Conservation (phyloP, 2,797 vertebrate genomes). For the Astyanax mexicanus region DNA sequence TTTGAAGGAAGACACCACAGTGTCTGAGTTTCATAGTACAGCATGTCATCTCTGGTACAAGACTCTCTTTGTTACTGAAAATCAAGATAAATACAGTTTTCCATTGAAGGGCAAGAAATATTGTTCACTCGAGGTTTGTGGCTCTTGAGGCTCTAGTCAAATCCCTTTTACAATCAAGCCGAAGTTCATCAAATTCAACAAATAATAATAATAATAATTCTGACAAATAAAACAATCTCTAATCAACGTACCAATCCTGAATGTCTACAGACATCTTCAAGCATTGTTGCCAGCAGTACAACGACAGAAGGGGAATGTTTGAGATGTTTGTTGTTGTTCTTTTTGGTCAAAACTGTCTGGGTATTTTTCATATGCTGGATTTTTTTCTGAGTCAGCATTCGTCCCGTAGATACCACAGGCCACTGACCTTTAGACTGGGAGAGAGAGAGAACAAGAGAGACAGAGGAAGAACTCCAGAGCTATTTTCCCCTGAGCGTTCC, state of each 20-base stretch:
- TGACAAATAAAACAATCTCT: neutral
- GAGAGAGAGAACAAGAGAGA: slow-evolving; percentile 13
- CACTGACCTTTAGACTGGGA: slow-evolving; percentile 17
- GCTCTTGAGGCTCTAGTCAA: slow-evolving; percentile 20
- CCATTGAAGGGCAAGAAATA: too few species aligned
- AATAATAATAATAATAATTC: too few species aligned
- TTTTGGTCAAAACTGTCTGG: neutral
- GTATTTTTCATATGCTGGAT: neutral
- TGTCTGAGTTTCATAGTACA: too few species aligned
- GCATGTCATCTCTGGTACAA: too few species aligned
- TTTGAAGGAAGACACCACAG: too few species aligned
- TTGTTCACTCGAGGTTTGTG: slow-evolving; percentile 34
- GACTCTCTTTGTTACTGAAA: too few species aligned
- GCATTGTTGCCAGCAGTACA: too few species aligned
- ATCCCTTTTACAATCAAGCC: neutral
- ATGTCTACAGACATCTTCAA: neutral
- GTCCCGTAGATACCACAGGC: slow-evolving; percentile 4
- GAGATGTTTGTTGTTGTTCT: neutral
- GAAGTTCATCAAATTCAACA: slow-evolving; percentile 21
- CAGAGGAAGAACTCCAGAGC: neutral
- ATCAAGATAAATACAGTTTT: too few species aligned
- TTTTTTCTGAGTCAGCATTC: slow-evolving; percentile 37
- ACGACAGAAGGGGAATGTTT: neutral
- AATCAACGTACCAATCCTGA: neutral
- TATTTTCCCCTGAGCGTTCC: neutral